Evolutionary conservation across 2,888 invertebrate species (phyloP).

Genomic region (Athripsodes cinereus): DNA sequence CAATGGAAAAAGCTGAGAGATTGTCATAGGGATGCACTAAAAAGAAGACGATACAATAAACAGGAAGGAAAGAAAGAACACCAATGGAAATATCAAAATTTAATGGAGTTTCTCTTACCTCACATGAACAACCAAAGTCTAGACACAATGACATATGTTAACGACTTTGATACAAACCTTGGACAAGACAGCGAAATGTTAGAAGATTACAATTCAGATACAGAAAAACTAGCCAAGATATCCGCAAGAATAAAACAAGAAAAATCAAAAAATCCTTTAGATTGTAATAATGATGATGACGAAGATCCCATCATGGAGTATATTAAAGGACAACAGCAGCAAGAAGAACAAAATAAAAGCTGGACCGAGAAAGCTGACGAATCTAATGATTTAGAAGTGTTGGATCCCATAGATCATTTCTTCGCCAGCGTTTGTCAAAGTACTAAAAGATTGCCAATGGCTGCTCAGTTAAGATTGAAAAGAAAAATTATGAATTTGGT

Average conservation of each 20-base stretch:
- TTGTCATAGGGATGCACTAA: not conserved
- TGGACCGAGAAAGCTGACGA: not conserved
- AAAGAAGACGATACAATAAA: not conserved
- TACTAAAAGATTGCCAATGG: not conserved
- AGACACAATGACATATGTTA: not conserved
- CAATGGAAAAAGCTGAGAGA: constrained; percentile 1
- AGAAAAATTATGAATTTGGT: not conserved
- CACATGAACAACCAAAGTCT: not conserved
- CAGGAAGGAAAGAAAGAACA: not conserved
- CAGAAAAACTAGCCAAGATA: not conserved
- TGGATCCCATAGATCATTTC: not conserved
- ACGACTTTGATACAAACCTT: not conserved
- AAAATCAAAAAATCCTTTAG: not conserved
- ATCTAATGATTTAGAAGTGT: not conserved
- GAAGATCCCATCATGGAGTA: not conserved
- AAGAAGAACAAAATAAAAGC: not conserved
- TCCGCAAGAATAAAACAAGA: not conserved
- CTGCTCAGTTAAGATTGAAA: not conserved
- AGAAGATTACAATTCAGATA: not conserved
- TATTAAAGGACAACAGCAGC: not conserved
- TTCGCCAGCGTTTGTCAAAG: not conserved
- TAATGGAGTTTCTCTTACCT: not conserved
- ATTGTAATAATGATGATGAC: not conserved
- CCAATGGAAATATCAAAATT: not conserved
- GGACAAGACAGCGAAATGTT: not conserved